phyloP scores from a whole-genome alignment of 2,113 vertebrate genomes.

The Calonectris borealis region DNA sequence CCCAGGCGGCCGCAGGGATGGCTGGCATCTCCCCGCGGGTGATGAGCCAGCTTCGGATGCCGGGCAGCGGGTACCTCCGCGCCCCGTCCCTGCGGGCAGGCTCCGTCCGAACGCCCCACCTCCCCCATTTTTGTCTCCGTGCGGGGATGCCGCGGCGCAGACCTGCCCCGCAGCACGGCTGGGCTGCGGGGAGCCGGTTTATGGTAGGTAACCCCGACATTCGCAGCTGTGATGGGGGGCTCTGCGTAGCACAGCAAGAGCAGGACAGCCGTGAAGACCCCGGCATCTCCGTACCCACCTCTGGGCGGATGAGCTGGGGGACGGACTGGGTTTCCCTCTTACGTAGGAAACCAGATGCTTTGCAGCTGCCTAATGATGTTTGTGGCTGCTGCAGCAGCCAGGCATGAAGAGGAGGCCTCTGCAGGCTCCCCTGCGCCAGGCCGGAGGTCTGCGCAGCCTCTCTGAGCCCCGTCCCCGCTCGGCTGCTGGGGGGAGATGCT shows the following conservation, averaged over 20 bases:
- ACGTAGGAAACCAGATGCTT: accelerated
- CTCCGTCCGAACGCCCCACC: neutral
- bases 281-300: neutral
- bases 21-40: neutral
- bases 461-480: accelerated
- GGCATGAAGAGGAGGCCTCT: neutral
- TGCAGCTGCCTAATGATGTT: neutral
- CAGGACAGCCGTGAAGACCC: neutral
- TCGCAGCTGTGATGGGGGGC: accelerated
- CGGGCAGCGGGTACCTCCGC: accelerated
- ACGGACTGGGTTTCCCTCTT: neutral
- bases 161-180: neutral
- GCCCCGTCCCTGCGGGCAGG: accelerated
- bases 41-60: accelerated
- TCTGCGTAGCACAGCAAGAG: neutral
- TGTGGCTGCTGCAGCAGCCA: neutral
- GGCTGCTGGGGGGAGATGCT: neutral
- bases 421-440: accelerated
- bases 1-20: accelerated
- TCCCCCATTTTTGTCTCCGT: accelerated
- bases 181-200: accelerated
- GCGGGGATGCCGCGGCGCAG: accelerated
- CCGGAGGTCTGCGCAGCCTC: neutral
- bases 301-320: neutral
- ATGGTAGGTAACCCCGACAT: accelerated